phyloP scores from a whole-genome alignment of 2,113 vertebrate species.

The Isurus oxyrinchus region DNA sequence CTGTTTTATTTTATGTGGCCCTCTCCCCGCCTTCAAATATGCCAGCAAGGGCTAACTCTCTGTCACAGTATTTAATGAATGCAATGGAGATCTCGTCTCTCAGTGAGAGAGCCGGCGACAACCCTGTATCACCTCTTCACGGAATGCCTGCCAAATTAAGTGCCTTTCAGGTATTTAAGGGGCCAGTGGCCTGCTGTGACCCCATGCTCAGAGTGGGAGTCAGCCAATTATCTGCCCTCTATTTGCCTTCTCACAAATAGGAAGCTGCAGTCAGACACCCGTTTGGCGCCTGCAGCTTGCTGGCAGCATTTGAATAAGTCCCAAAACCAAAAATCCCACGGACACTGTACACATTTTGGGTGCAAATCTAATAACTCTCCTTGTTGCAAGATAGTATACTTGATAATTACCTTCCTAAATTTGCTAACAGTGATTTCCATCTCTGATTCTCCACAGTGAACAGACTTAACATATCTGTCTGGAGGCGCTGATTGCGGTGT shows the following conservation, averaged over 20 bases:
- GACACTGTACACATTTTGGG: not conserved
- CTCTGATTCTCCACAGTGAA: constrained; percentile 10
- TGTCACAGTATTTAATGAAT: no score
- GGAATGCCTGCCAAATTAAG: no score
- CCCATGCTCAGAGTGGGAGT: no score
- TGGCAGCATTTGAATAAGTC: not conserved
- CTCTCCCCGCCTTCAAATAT: no score
- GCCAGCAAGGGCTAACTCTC: no score
- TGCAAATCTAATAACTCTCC: not conserved
- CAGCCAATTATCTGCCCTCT: not conserved
- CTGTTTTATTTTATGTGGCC: no score
- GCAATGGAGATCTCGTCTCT: no score
- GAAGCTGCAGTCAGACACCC: not conserved
- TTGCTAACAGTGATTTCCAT: constrained; percentile 9
- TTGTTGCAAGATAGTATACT: not conserved
- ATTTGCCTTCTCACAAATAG: not conserved
- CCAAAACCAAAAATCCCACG: not conserved
- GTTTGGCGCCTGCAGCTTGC: not conserved
- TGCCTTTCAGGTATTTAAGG: no score
- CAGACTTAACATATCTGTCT: not conserved
- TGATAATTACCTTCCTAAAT: not conserved
- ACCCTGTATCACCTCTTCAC: no score
- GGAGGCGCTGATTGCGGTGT: not conserved
- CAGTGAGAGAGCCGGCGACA: no score
- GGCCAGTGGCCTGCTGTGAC: not conserved